Evolutionary conservation across 2,113 vertebrate genomes (phyloP).

Genomic region (Pagrus major): DNA sequence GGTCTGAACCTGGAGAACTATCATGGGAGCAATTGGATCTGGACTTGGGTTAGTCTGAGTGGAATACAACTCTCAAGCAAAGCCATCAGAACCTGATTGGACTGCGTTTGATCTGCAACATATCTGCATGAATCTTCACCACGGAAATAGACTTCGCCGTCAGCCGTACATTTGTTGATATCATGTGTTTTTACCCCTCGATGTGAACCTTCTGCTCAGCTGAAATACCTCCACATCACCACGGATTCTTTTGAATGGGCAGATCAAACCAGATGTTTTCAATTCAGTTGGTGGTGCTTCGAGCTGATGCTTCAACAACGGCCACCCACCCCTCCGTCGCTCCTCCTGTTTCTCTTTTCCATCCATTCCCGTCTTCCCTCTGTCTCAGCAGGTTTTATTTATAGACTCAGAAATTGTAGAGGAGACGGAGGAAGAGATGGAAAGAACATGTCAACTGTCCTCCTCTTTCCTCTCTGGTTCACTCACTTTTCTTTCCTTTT

Average conservation of each 20-base stretch:
- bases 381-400: constrained; percentile 71
- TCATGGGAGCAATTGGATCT: constrained; percentile 4
- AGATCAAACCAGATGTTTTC: constrained; percentile 13
- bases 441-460: neutral
- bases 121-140: constrained; percentile 57
- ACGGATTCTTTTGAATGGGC: constrained; percentile 16
- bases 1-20: constrained; percentile 5
- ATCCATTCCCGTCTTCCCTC: constrained; percentile 41
- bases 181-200: constrained; percentile 29
- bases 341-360: constrained; percentile 17
- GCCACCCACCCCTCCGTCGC: neutral
- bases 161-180: constrained; percentile 27
- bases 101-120: constrained; percentile 41
- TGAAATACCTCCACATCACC: constrained; percentile 36
- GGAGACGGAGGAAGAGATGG: constrained; percentile 46
- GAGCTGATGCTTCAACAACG: neutral
- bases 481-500: neutral
- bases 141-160: constrained; percentile 1
- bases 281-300: constrained; percentile 12
- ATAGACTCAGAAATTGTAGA: constrained; percentile 66
- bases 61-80: constrained; percentile 25
- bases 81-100: constrained; percentile 41
- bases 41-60: neutral
- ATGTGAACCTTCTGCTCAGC: constrained; percentile 35
- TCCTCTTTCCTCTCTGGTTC: constrained; percentile 5